Conservation (phyloP, 2,888 invertebrate genomes). For the Campaea margaritaria region DNA sequence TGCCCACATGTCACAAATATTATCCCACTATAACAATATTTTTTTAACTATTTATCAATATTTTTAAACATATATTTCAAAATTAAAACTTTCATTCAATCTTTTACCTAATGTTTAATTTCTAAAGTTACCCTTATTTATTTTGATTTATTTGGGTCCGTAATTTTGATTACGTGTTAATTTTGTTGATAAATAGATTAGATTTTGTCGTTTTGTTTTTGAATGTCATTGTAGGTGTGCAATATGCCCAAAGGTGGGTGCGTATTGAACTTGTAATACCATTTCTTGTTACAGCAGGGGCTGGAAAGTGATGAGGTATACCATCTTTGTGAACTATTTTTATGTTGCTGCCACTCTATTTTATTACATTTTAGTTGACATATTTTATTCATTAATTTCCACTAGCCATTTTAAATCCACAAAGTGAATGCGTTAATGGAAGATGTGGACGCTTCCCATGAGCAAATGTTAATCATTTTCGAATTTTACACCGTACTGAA, state of each 20-base stretch:
- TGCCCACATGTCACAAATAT: slow-evolving; percentile 25
- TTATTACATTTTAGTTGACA: slow-evolving; percentile 81
- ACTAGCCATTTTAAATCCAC: slow-evolving; percentile 81
- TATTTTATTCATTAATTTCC: slow-evolving; percentile 80
- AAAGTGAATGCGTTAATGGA: slow-evolving; percentile 81
- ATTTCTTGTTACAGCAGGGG: slow-evolving; percentile 93
- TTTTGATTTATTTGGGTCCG: slow-evolving; percentile 37
- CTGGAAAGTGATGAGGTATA: slow-evolving; percentile 96
- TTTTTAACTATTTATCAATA: slow-evolving; percentile 29
- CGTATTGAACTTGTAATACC: slow-evolving; percentile 84
- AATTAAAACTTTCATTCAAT: slow-evolving; percentile 48
- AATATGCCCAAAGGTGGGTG: slow-evolving; percentile 83
- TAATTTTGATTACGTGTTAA: slow-evolving; percentile 31
- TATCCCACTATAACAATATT: slow-evolving; percentile 15
- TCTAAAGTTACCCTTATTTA: slow-evolving; percentile 36
- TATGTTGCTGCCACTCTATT: slow-evolving; percentile 84
- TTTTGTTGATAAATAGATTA: slow-evolving; percentile 45
- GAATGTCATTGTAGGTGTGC: slow-evolving; percentile 63
- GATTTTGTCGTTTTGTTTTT: slow-evolving; percentile 57
- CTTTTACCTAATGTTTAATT: slow-evolving; percentile 50
- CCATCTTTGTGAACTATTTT: slow-evolving; percentile 85
- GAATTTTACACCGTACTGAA: slow-evolving; percentile 67
- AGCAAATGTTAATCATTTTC: slow-evolving; percentile 73
- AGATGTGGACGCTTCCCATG: slow-evolving; percentile 82
- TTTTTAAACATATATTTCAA: slow-evolving; percentile 29